Percentiles rank a stretch among this genome's conserved stretches.
phyloP scores from a whole-genome alignment of 64 coral and sea anemone species.

The Dendronephthya gigantea region DNA sequence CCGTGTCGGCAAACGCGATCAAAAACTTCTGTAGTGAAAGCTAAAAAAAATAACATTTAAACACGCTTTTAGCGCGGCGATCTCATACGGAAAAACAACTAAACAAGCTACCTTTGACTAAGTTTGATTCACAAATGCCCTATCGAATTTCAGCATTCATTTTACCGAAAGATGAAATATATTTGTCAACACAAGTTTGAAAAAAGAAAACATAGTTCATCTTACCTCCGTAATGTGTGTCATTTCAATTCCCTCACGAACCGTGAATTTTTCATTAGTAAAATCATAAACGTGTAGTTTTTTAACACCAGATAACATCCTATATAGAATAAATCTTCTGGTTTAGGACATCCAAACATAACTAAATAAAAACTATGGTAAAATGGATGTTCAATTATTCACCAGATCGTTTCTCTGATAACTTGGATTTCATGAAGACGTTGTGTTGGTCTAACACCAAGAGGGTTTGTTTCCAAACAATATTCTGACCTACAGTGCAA shows the following conservation, averaged over 20 bases:
- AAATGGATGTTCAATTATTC: not conserved
- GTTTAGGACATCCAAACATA: too few relatives aligned
- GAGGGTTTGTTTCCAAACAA: not conserved
- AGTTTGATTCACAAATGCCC: not conserved
- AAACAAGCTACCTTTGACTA: not conserved
- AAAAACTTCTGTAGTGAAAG: not conserved
- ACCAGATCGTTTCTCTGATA: not conserved
- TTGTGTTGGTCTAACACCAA: not conserved
- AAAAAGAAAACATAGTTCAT: not conserved
- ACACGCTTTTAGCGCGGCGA: not conserved
- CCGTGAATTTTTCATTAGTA: not conserved
- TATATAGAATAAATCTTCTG: not conserved
- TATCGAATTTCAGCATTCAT: too few relatives aligned
- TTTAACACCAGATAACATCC: conserved; percentile 2
- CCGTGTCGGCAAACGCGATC: not conserved
- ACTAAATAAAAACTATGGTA: not conserved
- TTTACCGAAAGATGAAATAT: too few relatives aligned
- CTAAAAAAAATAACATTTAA: not conserved
- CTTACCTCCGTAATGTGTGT: not conserved
- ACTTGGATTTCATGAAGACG: not conserved
- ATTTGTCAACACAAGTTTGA: too few relatives aligned
- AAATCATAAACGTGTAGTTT: not conserved
- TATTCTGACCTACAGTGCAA: not conserved
- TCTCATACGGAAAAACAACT: not conserved
- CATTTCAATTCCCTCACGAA: not conserved